A percentile compares a stretch with the other conserved stretches of the same genome.
These are phyloP conservation scores for Heteractis magnifica DNA, from an alignment of 92 coral and sea anemone species.

Conservation along the genomic window DNA sequence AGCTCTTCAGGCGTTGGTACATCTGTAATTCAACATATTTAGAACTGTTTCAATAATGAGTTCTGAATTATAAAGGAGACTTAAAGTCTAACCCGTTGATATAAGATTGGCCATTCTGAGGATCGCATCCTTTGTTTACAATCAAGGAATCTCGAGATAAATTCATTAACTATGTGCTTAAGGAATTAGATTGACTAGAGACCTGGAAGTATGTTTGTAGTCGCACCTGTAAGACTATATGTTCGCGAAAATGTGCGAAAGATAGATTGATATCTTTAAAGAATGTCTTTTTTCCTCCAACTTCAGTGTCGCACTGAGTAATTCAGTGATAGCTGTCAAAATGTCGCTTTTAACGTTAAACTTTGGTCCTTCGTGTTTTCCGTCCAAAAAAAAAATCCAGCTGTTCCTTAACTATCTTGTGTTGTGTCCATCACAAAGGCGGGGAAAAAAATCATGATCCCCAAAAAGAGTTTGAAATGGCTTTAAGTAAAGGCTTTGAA, in stretches of 20 bases:
- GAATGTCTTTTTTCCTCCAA: not conserved
- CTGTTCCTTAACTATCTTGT: too few species aligned
- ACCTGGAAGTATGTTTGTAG: not conserved
- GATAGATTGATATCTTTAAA: not conserved
- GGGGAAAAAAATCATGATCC: too few species aligned
- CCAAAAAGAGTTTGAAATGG: too few species aligned
- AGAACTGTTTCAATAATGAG: not conserved
- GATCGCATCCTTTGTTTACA: not conserved
- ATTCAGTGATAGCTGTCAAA: not conserved
- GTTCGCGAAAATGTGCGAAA: not conserved
- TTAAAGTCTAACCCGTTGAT: not conserved
- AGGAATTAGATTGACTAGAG: slow-evolving; percentile 1
- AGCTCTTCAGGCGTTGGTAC: slow-evolving; percentile 1
- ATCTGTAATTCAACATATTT: not conserved
- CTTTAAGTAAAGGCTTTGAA: too few species aligned
- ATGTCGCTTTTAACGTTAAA: not conserved
- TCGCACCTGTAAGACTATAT: not conserved
- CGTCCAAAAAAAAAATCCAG: too few species aligned
- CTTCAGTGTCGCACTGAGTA: not conserved
- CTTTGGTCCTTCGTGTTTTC: too few species aligned
- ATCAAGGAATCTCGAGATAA: not conserved
- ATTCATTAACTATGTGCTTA: not conserved
- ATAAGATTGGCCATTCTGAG: not conserved
- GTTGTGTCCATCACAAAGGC: too few species aligned
- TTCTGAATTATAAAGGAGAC: not conserved